Percentiles rank a stretch among this genome's conserved stretches.
Conservation (phyloP, 1,140 invertebrate species). For the Drosophila biarmipes region DNA sequence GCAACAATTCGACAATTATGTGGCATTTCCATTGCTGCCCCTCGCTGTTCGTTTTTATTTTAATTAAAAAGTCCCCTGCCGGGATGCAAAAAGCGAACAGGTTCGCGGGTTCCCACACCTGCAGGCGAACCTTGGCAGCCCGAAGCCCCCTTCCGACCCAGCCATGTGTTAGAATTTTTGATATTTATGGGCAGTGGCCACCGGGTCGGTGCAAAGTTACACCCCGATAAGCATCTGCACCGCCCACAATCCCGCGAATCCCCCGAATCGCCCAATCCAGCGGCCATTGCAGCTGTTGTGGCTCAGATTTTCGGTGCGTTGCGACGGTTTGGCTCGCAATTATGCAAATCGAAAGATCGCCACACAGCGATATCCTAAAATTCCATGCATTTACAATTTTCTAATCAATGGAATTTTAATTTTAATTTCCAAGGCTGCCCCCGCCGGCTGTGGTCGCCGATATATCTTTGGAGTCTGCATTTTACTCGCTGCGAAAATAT, state of each 20-base stretch:
- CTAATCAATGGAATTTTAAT: conserved; percentile 84
- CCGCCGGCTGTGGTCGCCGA: background rate
- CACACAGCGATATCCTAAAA: conserved; percentile 67
- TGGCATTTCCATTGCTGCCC: conserved; percentile 43
- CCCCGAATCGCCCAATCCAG: background rate
- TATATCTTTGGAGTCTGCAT: conserved; percentile 23
- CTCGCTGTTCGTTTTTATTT: conserved; percentile 49
- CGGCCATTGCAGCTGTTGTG: conserved; percentile 19
- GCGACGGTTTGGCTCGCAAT: conserved; percentile 64
- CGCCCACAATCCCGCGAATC: background rate
- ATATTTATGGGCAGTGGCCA: conserved; percentile 61
- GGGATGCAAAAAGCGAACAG: conserved; percentile 48
- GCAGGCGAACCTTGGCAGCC: background rate
- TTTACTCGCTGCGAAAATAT: conserved; percentile 14
- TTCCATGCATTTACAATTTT: conserved; percentile 84
- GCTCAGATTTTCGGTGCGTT: conserved; percentile 62
- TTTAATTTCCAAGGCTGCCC: conserved; percentile 57
- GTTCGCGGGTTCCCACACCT: conserved; percentile 36
- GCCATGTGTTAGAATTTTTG: conserved; percentile 58
- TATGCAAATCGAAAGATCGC: conserved; percentile 83
- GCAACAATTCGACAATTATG: conserved; percentile 51
- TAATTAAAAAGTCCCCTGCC: conserved; percentile 55
- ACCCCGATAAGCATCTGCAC: conserved; percentile 56
- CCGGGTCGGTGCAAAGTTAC: conserved; percentile 51
- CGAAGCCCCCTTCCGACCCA: background rate